Conservation (phyloP, 2,888 invertebrate genomes). For the Marronus borbonicus region DNA sequence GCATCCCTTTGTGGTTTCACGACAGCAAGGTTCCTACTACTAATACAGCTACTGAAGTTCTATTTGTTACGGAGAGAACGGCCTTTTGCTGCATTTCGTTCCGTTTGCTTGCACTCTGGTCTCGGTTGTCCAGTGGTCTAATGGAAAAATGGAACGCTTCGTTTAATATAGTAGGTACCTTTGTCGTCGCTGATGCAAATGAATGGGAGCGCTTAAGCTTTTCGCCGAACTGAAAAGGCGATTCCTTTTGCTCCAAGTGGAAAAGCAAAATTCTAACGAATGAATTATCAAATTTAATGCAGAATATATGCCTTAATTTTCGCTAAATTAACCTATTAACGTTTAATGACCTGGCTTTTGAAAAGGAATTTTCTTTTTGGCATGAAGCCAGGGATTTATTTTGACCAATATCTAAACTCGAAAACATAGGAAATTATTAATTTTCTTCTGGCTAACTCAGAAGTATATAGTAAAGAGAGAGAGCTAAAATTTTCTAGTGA, state of each 20-base stretch:
- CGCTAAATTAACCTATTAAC: too few relatives aligned
- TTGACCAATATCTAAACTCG: too few relatives aligned
- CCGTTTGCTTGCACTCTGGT: neutral
- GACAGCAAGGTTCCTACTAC: neutral
- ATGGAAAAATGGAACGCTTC: conserved; percentile 11
- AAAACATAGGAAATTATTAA: too few relatives aligned
- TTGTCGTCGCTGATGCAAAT: neutral
- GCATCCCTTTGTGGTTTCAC: neutral
- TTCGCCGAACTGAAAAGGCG: neutral
- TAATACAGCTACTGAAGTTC: neutral
- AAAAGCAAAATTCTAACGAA: too few relatives aligned
- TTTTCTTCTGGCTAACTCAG: too few relatives aligned
- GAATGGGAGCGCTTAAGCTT: neutral
- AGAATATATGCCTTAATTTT: too few relatives aligned
- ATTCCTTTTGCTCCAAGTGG: neutral
- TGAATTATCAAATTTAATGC: too few relatives aligned
- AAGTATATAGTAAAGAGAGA: too few relatives aligned
- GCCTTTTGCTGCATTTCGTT: neutral
- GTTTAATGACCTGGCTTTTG: too few relatives aligned
- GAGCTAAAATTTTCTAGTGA: too few relatives aligned
- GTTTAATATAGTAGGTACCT: neutral
- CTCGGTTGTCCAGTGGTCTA: conserved; percentile 2
- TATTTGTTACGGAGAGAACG: neutral
- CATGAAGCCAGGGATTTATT: too few relatives aligned
- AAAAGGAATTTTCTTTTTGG: too few relatives aligned